Base-by-base conservation (phyloP, 2,888 invertebrate genomes). In the Rapana venosa region DNA sequence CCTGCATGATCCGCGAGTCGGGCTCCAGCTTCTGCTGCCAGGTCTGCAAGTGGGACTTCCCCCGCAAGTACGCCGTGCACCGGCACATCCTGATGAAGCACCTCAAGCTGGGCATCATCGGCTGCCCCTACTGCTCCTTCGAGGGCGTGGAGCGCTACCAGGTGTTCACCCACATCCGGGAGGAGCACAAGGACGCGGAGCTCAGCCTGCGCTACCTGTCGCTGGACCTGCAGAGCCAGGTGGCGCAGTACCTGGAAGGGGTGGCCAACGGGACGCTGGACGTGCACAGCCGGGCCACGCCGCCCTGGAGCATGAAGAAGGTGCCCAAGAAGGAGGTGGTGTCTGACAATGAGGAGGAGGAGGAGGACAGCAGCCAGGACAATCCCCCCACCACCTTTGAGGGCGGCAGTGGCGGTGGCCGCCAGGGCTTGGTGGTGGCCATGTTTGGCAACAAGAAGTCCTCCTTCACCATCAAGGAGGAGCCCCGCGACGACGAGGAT, bases 31-130 rank as follows among this genome's bases (percentile, higher is more conserved):
- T 83, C 47, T 30, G 85, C 30, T 92, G 92, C 47, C 87, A 90
- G 66, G 88, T 92, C 11, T 92, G 92, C 83, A 90, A 91, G 32
- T 91, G 91, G 91, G 90, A 92, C 79, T 92, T 92, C 32, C 92
- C 92, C 15, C 66, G 91, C 30, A 91, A 90, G 90, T 92, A 92
- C 87, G 90, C 92, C 4, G 88, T 91, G 20, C 92, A 92, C 87
- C 89, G 92, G 36, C 92, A 92, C 79, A 88, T 92, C 26, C 90
- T 92, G 81, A 88, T 92, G 90, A 92, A 92, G 35, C 92, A 92
- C 85, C 88, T 92, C 36, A 91, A 91, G 88, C 74, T 92, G 79
- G 91, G 89, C 66, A 87, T 92, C n/a, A 90, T 92, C 32, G 91
- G 91, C 8, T 92, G 92, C 79, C 91, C 92, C 0, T 91, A 91